Percentiles rank a stretch among this genome's conserved stretches.
Conservation (phyloP, 2,113 vertebrate species). For the Grantiella picta region DNA sequence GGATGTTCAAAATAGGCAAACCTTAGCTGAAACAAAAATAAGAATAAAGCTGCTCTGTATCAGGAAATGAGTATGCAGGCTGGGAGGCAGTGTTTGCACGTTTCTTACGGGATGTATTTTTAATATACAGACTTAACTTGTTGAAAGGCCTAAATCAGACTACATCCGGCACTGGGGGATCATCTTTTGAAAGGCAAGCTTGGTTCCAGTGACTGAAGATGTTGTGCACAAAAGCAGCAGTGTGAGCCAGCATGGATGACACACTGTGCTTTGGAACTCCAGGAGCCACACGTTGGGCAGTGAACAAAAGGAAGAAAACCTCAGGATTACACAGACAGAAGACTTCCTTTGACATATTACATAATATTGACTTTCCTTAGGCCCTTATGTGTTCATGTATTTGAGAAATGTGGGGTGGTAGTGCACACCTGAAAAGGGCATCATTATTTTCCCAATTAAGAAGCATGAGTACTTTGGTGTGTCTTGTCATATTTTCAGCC, state of each 20-base stretch:
- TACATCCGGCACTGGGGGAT: background rate
- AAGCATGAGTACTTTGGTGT: background rate
- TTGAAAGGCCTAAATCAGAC: background rate
- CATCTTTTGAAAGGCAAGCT: background rate
- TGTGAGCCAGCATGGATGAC: background rate
- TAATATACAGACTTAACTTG: background rate
- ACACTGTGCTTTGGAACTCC: background rate
- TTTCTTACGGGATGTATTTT: background rate
- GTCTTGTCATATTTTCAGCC: background rate
- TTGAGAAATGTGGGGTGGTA: background rate
- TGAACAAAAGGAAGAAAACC: background rate
- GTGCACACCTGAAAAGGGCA: background rate
- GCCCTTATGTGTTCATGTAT: background rate
- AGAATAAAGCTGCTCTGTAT: background rate
- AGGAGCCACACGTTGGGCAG: background rate
- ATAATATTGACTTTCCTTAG: background rate
- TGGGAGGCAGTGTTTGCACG: background rate
- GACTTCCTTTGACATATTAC: background rate
- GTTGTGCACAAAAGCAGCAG: background rate
- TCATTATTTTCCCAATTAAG: constrained; percentile 22
- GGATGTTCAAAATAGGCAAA: background rate
- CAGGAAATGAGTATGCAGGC: background rate
- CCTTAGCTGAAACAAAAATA: background rate
- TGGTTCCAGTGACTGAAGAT: background rate
- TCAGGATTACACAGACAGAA: background rate